Evolutionary conservation across 1,140 invertebrate genomes (phyloP), one percentile per base, ranked within the genome.

Genomic region (Micrasema longulum): DNA sequence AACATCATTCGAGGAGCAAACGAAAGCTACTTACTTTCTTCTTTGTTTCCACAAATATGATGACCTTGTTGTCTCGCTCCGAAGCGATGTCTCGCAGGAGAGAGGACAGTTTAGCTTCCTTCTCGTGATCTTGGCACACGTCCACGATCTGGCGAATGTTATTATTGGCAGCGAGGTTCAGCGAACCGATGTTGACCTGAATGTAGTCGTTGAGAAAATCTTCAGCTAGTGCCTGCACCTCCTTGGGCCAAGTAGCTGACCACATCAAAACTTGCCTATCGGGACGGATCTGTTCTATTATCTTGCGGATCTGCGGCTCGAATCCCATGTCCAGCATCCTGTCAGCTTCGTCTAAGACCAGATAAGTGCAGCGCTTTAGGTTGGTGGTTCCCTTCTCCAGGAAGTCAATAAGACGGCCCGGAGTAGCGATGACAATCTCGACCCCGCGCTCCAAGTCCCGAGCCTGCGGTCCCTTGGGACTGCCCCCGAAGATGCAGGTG

Each of bases 201-300:
- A 93, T 89, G 78, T 97, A 97, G 81, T 98, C 93, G 67, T 87
- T 91, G 5, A 99, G 87, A 78, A 98, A 99, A 79, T 99, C 97
- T 80, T 97, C 95, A 66, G 97, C 97, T 0, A 99, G 82, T 23
- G 91, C 90, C 79, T 96, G 92, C 2, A 99, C 97, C 85, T 99
- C 97, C 83, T 98, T 98, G 1, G 97, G 97, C 97, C 97, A 99
- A 6, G 97, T 99, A n/a, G 97, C 97, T 50, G 95, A 97, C 95
- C 97, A 99, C 97, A 99, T 99, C 2, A 99, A 86, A 1, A 96
- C 96, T 84, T 99, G 97, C 50, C 97, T 88, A 80, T 98, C 95
- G 4, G 96, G 95, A 78, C 92, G 88, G 76, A 99, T 97, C 81
- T 99, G 97, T 79, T 96, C 93, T 71, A 99, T 93, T 73, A 99